Evolutionary conservation across 2,888 invertebrate species (phyloP).

Genomic region (Thalpophila matura): DNA sequence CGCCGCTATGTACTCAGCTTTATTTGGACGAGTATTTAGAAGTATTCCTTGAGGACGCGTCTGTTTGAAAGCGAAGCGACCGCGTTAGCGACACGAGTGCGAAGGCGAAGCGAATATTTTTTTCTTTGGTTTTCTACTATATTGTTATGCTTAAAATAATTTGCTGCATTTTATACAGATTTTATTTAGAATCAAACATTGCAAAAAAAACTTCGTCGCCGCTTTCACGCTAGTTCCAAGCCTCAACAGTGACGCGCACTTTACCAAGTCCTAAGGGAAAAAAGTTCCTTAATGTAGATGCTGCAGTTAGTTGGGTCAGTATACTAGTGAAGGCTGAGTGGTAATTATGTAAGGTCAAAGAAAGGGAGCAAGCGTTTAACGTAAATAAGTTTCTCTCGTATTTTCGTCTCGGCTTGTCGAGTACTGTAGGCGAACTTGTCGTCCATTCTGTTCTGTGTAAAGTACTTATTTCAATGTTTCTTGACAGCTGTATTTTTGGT

Average conservation of each 20-base stretch:
- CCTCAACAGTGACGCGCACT: background rate
- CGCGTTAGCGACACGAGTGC: background rate
- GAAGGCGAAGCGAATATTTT: background rate
- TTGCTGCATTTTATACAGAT: too few species aligned
- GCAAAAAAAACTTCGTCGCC: background rate
- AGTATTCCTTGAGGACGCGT: conserved; percentile 59
- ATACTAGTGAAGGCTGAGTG: conserved; percentile 46
- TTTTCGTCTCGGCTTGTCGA: conserved; percentile 17
- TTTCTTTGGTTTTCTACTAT: background rate
- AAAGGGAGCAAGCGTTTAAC: conserved; percentile 49
- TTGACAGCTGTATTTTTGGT: too few species aligned
- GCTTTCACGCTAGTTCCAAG: background rate
- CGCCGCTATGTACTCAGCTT: conserved; percentile 69
- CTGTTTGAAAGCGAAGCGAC: conserved; percentile 15
- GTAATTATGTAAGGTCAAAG: conserved; percentile 56
- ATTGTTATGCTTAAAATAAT: too few species aligned
- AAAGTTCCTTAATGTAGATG: conserved; percentile 55
- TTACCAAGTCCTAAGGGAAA: conserved; percentile 52
- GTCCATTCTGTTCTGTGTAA: background rate
- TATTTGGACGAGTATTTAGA: conserved; percentile 71
- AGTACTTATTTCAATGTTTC: background rate
- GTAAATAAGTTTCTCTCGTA: conserved; percentile 49
- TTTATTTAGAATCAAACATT: too few species aligned
- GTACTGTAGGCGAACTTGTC: conserved; percentile 9
- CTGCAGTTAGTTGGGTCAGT: conserved; percentile 63